A percentile compares a stretch with the other conserved stretches of the same genome.
These are phyloP conservation scores for Micromesistius poutassou DNA, from an alignment of 2,797 vertebrate genomes.

Conservation along the genomic window DNA sequence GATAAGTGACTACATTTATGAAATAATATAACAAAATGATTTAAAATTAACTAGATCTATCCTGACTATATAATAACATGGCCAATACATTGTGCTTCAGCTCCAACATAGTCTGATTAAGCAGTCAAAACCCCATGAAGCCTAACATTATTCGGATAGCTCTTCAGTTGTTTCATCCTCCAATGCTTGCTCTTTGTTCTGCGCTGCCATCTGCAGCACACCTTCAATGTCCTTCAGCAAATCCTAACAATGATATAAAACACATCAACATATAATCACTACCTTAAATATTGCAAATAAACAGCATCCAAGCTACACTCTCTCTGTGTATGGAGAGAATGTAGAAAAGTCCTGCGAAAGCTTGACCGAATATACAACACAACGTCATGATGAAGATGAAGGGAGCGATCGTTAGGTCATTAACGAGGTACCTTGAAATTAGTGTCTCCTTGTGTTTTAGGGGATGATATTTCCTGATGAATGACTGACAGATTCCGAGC, in stretches of 20 bases:
- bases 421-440: constrained; percentile 97
- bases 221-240: constrained; percentile 75
- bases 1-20: background rate
- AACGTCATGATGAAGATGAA: constrained; percentile 60
- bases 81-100: background rate
- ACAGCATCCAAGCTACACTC: background rate
- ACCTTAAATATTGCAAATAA: background rate
- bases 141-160: background rate
- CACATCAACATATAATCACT: constrained; percentile 16
- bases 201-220: constrained; percentile 74
- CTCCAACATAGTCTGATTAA: background rate
- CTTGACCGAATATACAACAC: constrained; percentile 32
- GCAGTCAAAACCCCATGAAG: constrained; percentile 9
- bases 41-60: background rate
- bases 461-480: constrained; percentile 98
- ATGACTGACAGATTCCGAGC: constrained; percentile 97
- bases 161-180: constrained; percentile 25
- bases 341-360: background rate
- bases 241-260: constrained; percentile 49
- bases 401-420: constrained; percentile 89
- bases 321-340: constrained; percentile 12
- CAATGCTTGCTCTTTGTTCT: constrained; percentile 68
- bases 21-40: background rate
- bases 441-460: constrained; percentile 94
- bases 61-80: background rate